phyloP scores from a whole-genome alignment of 2,888 invertebrate species.

The Drosophila bunnanda region DNA sequence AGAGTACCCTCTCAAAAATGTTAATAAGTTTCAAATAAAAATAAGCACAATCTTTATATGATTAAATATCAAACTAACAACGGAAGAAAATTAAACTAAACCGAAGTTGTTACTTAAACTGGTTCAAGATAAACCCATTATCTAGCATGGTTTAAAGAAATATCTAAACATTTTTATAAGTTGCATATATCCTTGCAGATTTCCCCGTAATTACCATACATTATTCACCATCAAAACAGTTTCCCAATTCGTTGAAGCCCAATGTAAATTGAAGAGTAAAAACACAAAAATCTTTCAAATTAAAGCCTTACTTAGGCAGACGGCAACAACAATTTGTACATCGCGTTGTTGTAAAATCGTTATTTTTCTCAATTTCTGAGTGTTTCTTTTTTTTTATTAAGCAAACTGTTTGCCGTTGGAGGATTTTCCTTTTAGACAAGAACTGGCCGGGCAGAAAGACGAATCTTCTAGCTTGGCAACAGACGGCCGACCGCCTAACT shows the following conservation, averaged over 20 bases:
- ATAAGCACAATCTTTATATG: too few relatives aligned
- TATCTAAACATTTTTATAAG: too few relatives aligned
- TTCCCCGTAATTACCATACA: not conserved
- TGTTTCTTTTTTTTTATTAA: constrained; percentile 2
- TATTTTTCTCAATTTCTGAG: constrained; percentile 9
- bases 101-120: not conserved
- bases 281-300: constrained; percentile 35
- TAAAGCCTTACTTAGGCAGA: constrained; percentile 33
- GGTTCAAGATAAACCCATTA: not conserved
- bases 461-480: constrained; percentile 60
- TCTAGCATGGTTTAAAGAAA: not conserved
- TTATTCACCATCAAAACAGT: not conserved
- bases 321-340: constrained; percentile 62
- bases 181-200: not conserved
- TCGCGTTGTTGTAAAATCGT: constrained; percentile 15
- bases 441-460: constrained; percentile 45
- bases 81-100: too few relatives aligned
- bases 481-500: constrained; percentile 32
- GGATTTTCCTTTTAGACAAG: constrained; percentile 62
- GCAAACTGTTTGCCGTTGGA: constrained; percentile 19
- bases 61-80: not conserved
- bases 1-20: constrained; percentile 19
- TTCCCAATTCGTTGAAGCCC: not conserved
- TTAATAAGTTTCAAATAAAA: not conserved
- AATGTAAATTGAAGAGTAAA: constrained; percentile 23